Base-by-base conservation (phyloP, 1,140 invertebrate species). In the Drosophila azteca region DNA sequence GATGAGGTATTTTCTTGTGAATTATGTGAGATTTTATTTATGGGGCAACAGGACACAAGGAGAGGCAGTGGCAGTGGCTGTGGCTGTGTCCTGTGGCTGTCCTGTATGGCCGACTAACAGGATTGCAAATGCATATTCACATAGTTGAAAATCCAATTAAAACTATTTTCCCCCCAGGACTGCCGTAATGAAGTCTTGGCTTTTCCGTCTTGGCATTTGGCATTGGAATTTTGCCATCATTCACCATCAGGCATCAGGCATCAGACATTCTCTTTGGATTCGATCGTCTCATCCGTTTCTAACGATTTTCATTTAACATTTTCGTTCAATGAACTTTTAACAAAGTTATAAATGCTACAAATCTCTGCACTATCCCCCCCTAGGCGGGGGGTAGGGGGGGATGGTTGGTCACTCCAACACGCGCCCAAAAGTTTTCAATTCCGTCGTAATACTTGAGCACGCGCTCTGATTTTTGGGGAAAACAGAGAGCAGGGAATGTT, bases 371-470 rank as follows among this genome's bases (percentile, higher is more conserved):
- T 70, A 70, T 70, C 64, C 65, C 22, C 24, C 6, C 61, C 3
- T n/a, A n/a, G n/a, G n/a, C n/a, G n/a, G n/a, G 17, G 17, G 17
- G 17, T 20, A 1, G 17, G 17, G 17, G 17, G 0, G 17, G 17
- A n/a, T n/a, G 3, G 35, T 3, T 0, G 35, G 64, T 70, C 67
- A 69, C 67, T 69, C 65, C 67, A 70, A 70, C 67, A 70, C 65
- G 67, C 67, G 52, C 65, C 65, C 57, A 69, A 70, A 66, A 69
- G 69, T 69, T 41, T 52, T 35, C 52, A 58, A 70, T 51, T 60
- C 26, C 46, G 29, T n/a, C 53, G 69, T 43, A 39, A 41, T 67
- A 83, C 79, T 82, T 82, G 60, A 79, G 80, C 79, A 82, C 79
- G 79, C 80, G 79, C 68, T 46, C 1, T 11, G 35, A 9, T 35